Evolutionary conservation across 2,888 invertebrate genomes (phyloP).

Genomic region (Thecophora atra): DNA sequence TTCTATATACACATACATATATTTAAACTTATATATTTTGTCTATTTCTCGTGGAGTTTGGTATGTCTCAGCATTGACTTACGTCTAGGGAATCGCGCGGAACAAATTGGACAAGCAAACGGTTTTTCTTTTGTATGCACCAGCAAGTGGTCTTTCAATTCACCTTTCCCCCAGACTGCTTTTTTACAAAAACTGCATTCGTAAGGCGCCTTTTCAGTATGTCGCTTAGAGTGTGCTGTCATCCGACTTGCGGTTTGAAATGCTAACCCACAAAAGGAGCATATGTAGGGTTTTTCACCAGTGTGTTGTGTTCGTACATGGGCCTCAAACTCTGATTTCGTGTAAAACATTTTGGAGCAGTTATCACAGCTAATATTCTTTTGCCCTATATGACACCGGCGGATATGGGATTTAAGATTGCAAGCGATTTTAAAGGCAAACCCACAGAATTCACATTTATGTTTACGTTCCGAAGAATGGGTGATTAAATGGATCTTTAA

Average conservation of each 20-base stretch:
- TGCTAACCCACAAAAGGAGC: not conserved
- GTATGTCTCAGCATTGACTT: not conserved
- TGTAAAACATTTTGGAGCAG: conserved; percentile 4
- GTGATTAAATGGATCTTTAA: conserved; percentile 7
- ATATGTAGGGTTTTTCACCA: conserved; percentile 3
- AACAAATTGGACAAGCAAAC: not conserved
- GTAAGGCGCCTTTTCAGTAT: not conserved
- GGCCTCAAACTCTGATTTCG: not conserved
- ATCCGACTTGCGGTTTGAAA: not conserved
- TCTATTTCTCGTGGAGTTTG: conserved; percentile 1
- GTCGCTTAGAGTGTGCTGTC: not conserved
- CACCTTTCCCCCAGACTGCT: not conserved
- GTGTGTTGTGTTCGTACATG: conserved; percentile 8
- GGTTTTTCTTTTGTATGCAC: conserved; percentile 20
- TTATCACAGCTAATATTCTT: not conserved
- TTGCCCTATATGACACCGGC: not conserved
- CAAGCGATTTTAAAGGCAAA: not conserved
- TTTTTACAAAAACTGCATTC: conserved; percentile 6
- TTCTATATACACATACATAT: too few relatives aligned
- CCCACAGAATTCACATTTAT: conserved; percentile 8
- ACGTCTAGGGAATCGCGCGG: not conserved
- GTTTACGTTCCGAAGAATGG: conserved; percentile 29
- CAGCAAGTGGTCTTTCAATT: not conserved
- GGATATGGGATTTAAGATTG: not conserved
- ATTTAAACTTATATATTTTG: too few relatives aligned